Evolutionary conservation across 2,797 vertebrate species (phyloP).

Genomic region (Euthynnus affinis): DNA sequence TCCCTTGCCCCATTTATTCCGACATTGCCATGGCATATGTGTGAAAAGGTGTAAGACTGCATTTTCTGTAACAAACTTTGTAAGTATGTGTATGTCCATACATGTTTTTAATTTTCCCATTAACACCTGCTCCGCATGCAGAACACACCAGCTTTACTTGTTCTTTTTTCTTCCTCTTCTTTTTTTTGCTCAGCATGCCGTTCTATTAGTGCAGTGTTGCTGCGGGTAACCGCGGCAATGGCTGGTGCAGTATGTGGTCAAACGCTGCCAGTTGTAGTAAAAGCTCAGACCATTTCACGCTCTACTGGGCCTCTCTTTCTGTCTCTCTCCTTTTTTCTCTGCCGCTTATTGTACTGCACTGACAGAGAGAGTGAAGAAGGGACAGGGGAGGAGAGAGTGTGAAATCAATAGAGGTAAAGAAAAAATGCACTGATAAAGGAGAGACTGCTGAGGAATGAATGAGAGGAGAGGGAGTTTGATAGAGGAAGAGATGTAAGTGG

Average conservation of each 20-base stretch:
- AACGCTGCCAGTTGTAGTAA: constrained; percentile 79
- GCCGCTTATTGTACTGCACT: constrained; percentile 52
- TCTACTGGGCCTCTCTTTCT: constrained; percentile 63
- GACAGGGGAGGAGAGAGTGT: constrained; percentile 23
- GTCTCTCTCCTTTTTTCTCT: constrained; percentile 41
- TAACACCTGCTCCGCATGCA: constrained; percentile 64
- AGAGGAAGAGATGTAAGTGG: neutral
- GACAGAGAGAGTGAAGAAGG: constrained; percentile 33
- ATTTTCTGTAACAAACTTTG: neutral
- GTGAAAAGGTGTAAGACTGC: neutral
- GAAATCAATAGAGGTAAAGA: constrained; percentile 48
- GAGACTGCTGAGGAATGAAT: neutral
- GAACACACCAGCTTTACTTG: constrained; percentile 35
- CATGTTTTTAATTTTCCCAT: constrained; percentile 55
- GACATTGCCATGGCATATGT: too few relatives aligned
- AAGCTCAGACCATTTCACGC: constrained; percentile 77
- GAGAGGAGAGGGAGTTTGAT: neutral
- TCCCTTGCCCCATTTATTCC: too few relatives aligned
- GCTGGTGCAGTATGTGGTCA: constrained; percentile 72
- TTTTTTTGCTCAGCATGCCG: constrained; percentile 44
- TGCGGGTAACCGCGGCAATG: constrained; percentile 72
- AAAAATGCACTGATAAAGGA: constrained; percentile 31
- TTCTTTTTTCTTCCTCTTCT: neutral
- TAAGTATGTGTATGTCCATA: constrained; percentile 12
- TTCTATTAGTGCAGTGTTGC: constrained; percentile 69